These are phyloP conservation scores for Hippolais icterina DNA, from an alignment of 2,113 vertebrate genomes.

Conservation along the genomic window DNA sequence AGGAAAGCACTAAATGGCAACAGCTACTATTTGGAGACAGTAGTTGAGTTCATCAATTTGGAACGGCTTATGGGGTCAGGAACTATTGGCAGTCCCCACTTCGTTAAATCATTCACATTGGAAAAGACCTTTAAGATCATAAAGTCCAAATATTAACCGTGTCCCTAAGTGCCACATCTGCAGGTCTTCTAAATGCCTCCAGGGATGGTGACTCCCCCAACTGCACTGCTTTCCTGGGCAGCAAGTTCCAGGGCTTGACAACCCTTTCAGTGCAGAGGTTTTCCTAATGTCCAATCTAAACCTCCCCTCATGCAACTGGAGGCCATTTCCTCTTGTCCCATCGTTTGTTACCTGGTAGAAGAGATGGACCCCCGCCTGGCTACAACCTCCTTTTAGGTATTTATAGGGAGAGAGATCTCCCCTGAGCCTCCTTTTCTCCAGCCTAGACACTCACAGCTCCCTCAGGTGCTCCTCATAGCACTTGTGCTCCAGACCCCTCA, in stretches of 20 bases:
- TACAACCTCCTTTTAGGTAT: not conserved
- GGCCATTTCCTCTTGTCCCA: not conserved
- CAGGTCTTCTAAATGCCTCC: not conserved
- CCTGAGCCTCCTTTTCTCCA: not conserved
- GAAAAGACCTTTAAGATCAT: not conserved
- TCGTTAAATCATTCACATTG: not conserved
- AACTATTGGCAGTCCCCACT: not conserved
- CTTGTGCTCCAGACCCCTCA: too few species aligned
- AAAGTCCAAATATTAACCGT: not conserved
- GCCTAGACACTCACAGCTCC: rapidly evolving
- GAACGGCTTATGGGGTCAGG: not conserved
- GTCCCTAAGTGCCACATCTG: not conserved
- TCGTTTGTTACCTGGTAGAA: not conserved
- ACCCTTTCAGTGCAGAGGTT: not conserved
- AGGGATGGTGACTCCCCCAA: not conserved
- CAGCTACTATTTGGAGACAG: not conserved
- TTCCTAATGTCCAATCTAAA: not conserved
- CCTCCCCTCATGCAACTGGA: not conserved
- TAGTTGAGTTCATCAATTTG: not conserved
- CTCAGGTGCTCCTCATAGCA: not conserved
- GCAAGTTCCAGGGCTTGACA: not conserved
- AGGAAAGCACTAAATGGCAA: not conserved
- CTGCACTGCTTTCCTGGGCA: not conserved
- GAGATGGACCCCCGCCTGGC: too few species aligned
- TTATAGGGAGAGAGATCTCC: not conserved